Evolutionary conservation across 2,888 invertebrate species (phyloP).

Genomic region (Sphaerophoria rueppellii): DNA sequence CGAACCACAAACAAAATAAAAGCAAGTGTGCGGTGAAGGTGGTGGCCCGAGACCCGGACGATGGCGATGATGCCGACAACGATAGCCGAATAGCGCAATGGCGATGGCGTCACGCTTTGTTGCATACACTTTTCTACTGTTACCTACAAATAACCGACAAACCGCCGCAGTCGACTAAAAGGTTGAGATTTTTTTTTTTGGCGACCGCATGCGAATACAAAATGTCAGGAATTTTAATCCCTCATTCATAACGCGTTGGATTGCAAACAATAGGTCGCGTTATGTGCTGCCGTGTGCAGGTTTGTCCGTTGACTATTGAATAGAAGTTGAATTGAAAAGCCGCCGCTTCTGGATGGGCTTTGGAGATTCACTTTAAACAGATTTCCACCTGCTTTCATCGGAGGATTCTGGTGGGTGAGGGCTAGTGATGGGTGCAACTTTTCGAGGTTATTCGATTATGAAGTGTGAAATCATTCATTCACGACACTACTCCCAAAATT

Average conservation of each 20-base stretch:
- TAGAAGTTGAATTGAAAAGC: conserved; percentile 57
- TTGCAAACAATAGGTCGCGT: conserved; percentile 56
- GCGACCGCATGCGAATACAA: conserved; percentile 57
- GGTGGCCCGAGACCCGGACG: conserved; percentile 35
- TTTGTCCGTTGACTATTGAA: conserved; percentile 43
- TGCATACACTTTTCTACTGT: conserved; percentile 30
- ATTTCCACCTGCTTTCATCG: too few relatives aligned
- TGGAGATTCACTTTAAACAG: not conserved
- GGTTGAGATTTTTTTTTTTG: not conserved
- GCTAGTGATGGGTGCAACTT: too few relatives aligned
- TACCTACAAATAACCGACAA: not conserved
- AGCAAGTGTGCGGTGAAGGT: conserved; percentile 57
- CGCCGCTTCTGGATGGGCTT: conserved; percentile 40
- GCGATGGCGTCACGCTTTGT: conserved; percentile 64
- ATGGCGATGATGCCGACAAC: conserved; percentile 1
- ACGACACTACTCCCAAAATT: too few relatives aligned
- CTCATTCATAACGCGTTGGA: conserved; percentile 65
- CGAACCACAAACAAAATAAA: not conserved
- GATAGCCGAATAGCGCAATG: not conserved
- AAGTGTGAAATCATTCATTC: too few relatives aligned
- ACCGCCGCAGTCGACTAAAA: too few relatives aligned
- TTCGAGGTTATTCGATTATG: too few relatives aligned
- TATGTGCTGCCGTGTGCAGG: conserved; percentile 6
- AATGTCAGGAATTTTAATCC: conserved; percentile 72
- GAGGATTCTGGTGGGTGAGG: too few relatives aligned